phyloP scores from a whole-genome alignment of 2,888 invertebrate genomes.

The Andrena trimmerana region DNA sequence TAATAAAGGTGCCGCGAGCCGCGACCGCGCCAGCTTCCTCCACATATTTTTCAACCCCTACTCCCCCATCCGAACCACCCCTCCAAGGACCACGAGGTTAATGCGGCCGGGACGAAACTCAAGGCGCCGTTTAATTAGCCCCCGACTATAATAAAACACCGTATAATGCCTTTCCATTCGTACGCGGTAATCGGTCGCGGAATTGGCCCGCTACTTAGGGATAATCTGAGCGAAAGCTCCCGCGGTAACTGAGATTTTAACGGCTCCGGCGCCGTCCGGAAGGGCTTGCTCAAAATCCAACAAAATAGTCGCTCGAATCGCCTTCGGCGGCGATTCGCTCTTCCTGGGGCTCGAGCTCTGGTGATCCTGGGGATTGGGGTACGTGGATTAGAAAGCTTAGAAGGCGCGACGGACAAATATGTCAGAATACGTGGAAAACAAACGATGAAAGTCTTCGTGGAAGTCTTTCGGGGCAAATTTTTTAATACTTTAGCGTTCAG shows the following conservation, averaged over 20 bases:
- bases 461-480: too few species aligned
- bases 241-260: slow-evolving; percentile 21
- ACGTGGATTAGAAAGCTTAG: neutral
- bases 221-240: slow-evolving; percentile 23
- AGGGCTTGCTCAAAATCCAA: neutral
- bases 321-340: neutral
- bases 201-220: slow-evolving; percentile 29
- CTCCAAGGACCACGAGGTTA: slow-evolving; percentile 29
- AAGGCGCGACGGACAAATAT: neutral
- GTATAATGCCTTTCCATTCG: slow-evolving; percentile 51
- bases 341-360: neutral
- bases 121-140: slow-evolving; percentile 64
- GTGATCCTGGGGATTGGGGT: neutral
- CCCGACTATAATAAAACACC: slow-evolving; percentile 55
- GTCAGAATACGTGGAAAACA: neutral
- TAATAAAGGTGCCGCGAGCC: slow-evolving; percentile 46
- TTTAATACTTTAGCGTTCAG: too few species aligned
- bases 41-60: slow-evolving; percentile 59
- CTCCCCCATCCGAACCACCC: too few species aligned
- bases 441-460: neutral
- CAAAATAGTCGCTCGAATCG: too few species aligned
- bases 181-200: slow-evolving; percentile 40
- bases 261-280: neutral
- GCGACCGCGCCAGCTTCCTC: slow-evolving; percentile 17
- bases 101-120: slow-evolving; percentile 57